Base-by-base conservation (phyloP, 2,113 vertebrate genomes). In the Rhinichthys klamathensis region DNA sequence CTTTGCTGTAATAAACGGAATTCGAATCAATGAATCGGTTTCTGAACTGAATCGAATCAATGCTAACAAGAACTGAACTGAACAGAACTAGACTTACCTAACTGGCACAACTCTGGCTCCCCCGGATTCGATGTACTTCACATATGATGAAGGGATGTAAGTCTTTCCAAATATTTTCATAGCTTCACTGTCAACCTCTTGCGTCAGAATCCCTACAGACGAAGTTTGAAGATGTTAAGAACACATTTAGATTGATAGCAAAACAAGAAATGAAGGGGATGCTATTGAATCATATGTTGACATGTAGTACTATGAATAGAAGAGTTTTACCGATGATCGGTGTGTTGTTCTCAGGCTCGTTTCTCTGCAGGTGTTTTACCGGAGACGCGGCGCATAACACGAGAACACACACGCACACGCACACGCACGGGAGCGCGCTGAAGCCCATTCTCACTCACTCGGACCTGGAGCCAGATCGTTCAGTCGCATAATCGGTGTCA, bases 81-180 rank as follows among this genome's bases (percentile, higher is more conserved):
- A 30, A 65, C 25, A 30, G 16, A 21, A n/a, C 30, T 0, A n/a
- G 18, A 32, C 25, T 61, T 90, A 96, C 96, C 91, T 92, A 85
- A 96, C 93, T 0, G 96, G 95, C 87, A 94, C 90, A 32, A 96
- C 95, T 86, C 95, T 91, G 82, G 93, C 92, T 12, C 96, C 95
- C 0, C 92, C 94, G 2, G 96, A 95, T 85, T 96, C 96, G 0
- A 93, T 69, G 85, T 94, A 96, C 38, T 95, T 94, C 38, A 96
- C 96, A 69, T 96, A 96, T 10, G 95, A 93, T 1, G 93, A 86
- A 15, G 95, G 92, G 80, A 96, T 96, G 86, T 93, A 95, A 7
- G 93, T 93, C 25, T 51, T 90, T 30, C 96, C 96, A n/a, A 91
- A 95, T 0, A 89, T 93, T 25, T 90, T 88, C 91, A 95, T 89